Evolutionary conservation across 1,140 invertebrate genomes (phyloP).

Genomic region (Papilio xuthus): DNA sequence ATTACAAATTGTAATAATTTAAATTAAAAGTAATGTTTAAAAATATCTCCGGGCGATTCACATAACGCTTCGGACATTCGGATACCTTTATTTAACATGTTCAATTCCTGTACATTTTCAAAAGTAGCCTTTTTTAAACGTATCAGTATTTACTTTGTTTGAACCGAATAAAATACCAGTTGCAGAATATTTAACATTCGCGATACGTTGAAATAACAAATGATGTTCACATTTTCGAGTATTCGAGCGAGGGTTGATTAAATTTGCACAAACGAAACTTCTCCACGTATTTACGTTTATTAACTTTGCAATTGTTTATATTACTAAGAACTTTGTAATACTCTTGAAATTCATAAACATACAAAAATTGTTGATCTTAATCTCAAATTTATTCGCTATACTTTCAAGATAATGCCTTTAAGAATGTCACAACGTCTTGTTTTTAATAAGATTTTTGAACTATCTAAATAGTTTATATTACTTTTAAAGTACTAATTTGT

Average conservation of each 20-base stretch:
- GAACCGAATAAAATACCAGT: slow-evolving; percentile 3
- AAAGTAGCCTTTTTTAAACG: neutral
- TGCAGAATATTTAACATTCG: neutral
- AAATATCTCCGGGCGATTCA: neutral
- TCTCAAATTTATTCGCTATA: no score
- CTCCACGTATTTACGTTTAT: slow-evolving; percentile 5
- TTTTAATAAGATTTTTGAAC: no score
- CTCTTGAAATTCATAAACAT: no score
- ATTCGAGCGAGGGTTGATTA: slow-evolving; percentile 11
- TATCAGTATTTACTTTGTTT: neutral
- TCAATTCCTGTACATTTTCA: neutral
- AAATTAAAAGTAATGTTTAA: no score
- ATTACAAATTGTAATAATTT: no score
- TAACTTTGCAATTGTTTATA: neutral
- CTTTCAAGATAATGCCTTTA: no score
- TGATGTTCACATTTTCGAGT: slow-evolving; percentile 16
- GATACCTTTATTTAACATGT: neutral
- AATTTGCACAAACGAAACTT: slow-evolving; percentile 17
- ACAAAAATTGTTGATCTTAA: no score
- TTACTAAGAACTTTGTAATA: no score
- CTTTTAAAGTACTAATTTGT: no score
- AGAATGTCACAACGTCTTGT: no score
- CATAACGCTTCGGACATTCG: neutral
- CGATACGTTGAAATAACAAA: slow-evolving; percentile 16
- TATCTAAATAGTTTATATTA: no score